Conservation (phyloP, 2,797 vertebrate species). For the Sebastes steindachneri region DNA sequence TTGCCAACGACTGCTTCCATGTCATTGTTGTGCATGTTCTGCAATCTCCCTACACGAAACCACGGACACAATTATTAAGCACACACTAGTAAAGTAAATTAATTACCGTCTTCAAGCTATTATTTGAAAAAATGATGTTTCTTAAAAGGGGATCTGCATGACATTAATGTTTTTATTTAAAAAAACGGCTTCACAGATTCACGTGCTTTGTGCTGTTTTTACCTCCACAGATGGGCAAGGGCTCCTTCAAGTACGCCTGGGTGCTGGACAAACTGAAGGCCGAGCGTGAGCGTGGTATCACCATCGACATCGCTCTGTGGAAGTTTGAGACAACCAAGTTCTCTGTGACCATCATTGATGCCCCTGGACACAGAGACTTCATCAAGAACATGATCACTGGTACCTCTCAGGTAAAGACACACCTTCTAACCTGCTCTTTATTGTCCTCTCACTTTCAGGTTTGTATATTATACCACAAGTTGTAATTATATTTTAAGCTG, state of each 20-base stretch:
- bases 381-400: constrained; percentile 92
- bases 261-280: constrained; percentile 88
- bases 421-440: not conserved
- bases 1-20: not conserved
- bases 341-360: constrained; percentile 88
- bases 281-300: constrained; percentile 87
- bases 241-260: constrained; percentile 89
- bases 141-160: not conserved
- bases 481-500: not conserved
- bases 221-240: constrained; percentile 84
- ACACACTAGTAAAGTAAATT: not conserved
- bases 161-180: not conserved
- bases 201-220: not conserved
- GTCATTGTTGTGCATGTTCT: not conserved
- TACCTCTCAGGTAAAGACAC: constrained; percentile 81
- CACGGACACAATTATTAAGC: not conserved
- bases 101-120: not conserved
- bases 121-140: not conserved
- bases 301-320: constrained; percentile 88
- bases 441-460: not conserved
- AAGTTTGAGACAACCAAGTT: constrained; percentile 85
- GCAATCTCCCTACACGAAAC: not conserved
- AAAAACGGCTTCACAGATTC: constrained; percentile 59
- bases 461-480: not conserved
- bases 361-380: constrained; percentile 87